Conservation (phyloP, 2,797 vertebrate genomes). For the Chanos chanos region DNA sequence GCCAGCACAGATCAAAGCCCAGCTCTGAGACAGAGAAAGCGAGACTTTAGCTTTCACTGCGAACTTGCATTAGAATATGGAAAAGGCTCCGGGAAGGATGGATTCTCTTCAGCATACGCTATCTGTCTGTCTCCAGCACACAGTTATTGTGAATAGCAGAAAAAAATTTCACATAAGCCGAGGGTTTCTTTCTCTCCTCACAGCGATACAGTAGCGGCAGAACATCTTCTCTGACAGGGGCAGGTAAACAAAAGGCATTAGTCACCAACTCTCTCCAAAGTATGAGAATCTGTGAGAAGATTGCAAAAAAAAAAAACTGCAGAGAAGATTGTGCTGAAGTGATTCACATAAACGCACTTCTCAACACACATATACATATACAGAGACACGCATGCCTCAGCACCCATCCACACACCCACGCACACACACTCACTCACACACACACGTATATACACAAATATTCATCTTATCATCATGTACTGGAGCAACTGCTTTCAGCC, state of each 20-base stretch:
- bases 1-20: slow-evolving; percentile 37
- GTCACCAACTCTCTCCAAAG: slow-evolving; percentile 20
- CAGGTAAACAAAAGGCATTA: slow-evolving; percentile 16
- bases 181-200: no score
- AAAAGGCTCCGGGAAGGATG: background rate
- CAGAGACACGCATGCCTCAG: slow-evolving; percentile 4
- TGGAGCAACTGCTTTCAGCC: slow-evolving; percentile 29
- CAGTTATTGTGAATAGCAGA: no score
- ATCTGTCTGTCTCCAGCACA: no score
- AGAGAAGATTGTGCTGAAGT: no score
- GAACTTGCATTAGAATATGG: background rate
- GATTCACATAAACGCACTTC: slow-evolving; percentile 1
- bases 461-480: slow-evolving; percentile 21
- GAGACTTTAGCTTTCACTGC: background rate
- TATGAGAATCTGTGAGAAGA: no score
- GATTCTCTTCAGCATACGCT: no score
- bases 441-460: background rate
- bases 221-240: slow-evolving; percentile 10
- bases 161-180: no score
- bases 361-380: background rate
- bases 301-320: no score
- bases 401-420: slow-evolving; percentile 23
- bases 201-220: background rate
- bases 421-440: background rate
- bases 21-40: slow-evolving; percentile 1